Percentiles rank a stretch among this genome's conserved stretches.
These are phyloP conservation scores for Alligator sinensis DNA, from an alignment of 2,113 vertebrate species.

Conservation along the genomic window DNA sequence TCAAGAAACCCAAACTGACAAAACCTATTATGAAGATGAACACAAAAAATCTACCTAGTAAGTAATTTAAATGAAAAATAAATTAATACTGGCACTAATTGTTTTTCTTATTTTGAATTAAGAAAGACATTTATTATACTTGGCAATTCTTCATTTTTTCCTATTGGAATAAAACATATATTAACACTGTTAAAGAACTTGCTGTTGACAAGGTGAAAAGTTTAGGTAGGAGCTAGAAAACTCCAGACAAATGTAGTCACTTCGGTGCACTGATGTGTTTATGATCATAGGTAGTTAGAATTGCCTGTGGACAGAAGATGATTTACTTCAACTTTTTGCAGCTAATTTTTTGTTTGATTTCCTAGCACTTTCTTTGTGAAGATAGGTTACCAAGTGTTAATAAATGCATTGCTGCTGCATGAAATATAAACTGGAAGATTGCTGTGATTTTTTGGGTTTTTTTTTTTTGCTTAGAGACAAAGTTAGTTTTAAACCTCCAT, in stretches of 20 bases:
- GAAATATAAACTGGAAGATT: not conserved
- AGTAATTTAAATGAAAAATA: conserved; percentile 58
- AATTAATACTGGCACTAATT: not conserved
- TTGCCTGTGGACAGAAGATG: not conserved
- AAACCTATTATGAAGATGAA: conserved; percentile 81
- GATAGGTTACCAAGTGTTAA: not conserved
- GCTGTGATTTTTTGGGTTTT: not conserved
- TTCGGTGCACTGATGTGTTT: not conserved
- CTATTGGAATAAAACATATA: not conserved
- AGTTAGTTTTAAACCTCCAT: not conserved
- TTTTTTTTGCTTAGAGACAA: not conserved
- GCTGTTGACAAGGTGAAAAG: not conserved
- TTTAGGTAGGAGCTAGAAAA: not conserved
- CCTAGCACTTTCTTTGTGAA: not conserved
- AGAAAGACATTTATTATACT: not conserved
- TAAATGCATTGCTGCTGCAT: not conserved
- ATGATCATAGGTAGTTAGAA: not conserved
- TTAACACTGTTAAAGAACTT: not conserved
- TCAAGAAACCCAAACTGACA: conserved; percentile 87
- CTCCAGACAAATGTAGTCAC: not conserved
- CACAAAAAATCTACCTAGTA: conserved; percentile 82
- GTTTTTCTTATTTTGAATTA: not conserved
- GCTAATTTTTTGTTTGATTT: not conserved
- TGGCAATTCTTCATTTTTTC: not conserved
- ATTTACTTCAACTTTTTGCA: not conserved